Percentiles rank a stretch among this genome's conserved stretches.
phyloP scores from a whole-genome alignment of 2,113 vertebrate species.

The Pygoscelis antarcticus region DNA sequence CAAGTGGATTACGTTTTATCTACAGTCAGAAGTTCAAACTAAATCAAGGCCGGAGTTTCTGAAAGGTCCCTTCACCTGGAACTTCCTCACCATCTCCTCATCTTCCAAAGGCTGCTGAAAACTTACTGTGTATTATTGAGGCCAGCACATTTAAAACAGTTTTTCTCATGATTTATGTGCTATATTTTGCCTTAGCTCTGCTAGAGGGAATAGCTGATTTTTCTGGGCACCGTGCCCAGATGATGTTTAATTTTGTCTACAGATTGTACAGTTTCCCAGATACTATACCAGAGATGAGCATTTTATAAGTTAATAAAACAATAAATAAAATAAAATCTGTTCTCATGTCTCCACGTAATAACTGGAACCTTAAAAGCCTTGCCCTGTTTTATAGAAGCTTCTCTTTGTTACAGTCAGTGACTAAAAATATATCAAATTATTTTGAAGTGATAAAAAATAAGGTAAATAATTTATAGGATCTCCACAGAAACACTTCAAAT shows the following conservation, averaged over 20 bases:
- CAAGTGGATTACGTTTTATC: background rate
- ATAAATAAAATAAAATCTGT: constrained; percentile 60
- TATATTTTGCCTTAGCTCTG: constrained; percentile 41
- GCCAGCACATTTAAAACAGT: background rate
- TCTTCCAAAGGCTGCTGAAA: background rate
- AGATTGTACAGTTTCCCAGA: constrained; percentile 57
- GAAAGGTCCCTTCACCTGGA: background rate
- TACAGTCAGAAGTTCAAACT: background rate
- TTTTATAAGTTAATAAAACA: constrained; percentile 66
- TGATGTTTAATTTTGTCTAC: constrained; percentile 61
- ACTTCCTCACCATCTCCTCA: background rate
- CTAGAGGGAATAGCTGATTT: constrained; percentile 19
- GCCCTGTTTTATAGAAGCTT: background rate
- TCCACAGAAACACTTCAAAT: constrained; percentile 31
- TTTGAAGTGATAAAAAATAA: constrained; percentile 43
- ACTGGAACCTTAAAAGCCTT: constrained; percentile 29
- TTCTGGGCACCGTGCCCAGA: constrained; percentile 57
- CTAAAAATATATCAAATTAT: constrained; percentile 27
- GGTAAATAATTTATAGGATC: constrained; percentile 38
- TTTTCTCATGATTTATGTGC: constrained; percentile 42
- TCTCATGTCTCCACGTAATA: constrained; percentile 22
- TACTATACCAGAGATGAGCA: constrained; percentile 45
- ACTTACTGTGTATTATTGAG: background rate
- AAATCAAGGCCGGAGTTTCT: background rate
- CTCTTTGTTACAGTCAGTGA: constrained; percentile 11